Evolutionary conservation across 2,113 vertebrate species (phyloP), one percentile per base, ranked within the genome.

Genomic region (Noctilio leporinus): DNA sequence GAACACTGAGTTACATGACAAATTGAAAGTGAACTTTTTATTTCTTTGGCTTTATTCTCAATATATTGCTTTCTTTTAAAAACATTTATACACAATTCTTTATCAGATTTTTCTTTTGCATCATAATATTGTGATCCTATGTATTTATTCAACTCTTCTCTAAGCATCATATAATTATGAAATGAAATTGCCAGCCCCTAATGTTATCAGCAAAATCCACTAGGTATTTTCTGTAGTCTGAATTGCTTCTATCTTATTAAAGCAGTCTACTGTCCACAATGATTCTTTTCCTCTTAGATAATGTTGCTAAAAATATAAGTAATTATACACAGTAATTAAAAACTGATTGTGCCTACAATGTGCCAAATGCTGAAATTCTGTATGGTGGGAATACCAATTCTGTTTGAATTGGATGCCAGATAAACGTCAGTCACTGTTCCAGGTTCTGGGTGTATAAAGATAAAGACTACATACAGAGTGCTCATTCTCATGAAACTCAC

Each of bases 141-240:
- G 22, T 86, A 70, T 81, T 95, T 96, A 91, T 82, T 96, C 85
- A 91, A 69, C 38, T 86, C 38, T 75, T 16, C 7, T 75, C 5
- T 86, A 88, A 91, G 85, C 43, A 91, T 91, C 43, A 93, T 78
- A 47, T 86, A 91, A 96, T 96, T 90, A 92, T 92, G 38, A 94
- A 94, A 67, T 93, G 22, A 57, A 93, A 95, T 87, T 96, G 7
- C 17, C 82, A 78, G 30, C 4, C 22, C 51, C 43, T 91, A 91
- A 93, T 93, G 55, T 53, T 75, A 91, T 91, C 86, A 95, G 51
- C 5, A 95, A 96, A 93, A 86, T 19, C 72, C 93, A 93, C 86
- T 95, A 96, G 78, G 51, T 95, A 95, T 96, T 95, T 96, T 93
- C 47, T 97, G 1, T 73, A 84, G 73, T 40, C 59, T 88, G 47